A percentile compares a stretch with the other conserved stretches of the same genome.
These are phyloP conservation scores for Orchesella flavescens DNA, from an alignment of 2,888 invertebrate species.

Conservation along the genomic window DNA sequence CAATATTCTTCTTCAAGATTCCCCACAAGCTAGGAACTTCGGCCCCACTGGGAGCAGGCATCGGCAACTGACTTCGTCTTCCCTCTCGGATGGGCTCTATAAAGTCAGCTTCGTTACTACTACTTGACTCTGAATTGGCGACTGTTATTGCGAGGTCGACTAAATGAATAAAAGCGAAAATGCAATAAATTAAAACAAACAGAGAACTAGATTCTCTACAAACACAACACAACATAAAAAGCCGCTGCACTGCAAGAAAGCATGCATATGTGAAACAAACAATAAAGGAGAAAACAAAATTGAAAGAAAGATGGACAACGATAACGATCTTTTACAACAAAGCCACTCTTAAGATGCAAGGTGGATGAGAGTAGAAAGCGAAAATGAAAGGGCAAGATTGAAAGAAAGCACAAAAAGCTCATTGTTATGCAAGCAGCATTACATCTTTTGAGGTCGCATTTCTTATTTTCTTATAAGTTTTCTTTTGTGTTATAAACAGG, in stretches of 20 bases:
- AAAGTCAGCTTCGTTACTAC: slow-evolving; percentile 71
- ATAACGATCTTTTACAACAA: neutral
- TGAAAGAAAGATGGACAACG: neutral
- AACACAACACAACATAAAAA: slow-evolving; percentile 47
- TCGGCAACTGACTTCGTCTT: slow-evolving; percentile 82
- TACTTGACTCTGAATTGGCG: slow-evolving; percentile 65
- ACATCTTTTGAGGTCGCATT: neutral
- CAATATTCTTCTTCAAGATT: slow-evolving; percentile 86
- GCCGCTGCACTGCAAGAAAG: slow-evolving; percentile 1
- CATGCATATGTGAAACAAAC: neutral
- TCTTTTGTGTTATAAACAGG: neutral
- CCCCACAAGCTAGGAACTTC: slow-evolving; percentile 88
- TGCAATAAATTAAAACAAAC: slow-evolving; percentile 64
- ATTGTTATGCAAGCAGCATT: neutral
- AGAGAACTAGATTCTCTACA: slow-evolving; percentile 6
- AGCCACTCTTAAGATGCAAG: neutral
- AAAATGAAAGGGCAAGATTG: neutral
- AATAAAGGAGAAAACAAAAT: too few relatives aligned
- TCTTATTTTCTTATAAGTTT: slow-evolving; percentile 50
- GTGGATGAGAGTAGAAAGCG: neutral
- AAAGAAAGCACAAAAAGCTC: neutral
- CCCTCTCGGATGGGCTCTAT: slow-evolving; percentile 73
- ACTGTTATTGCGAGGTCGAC: slow-evolving; percentile 60
- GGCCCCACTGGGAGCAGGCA: slow-evolving; percentile 81
- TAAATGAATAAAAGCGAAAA: slow-evolving; percentile 60